Conservation (phyloP, 1,140 invertebrate species). For the Bathynomus jamesi region DNA sequence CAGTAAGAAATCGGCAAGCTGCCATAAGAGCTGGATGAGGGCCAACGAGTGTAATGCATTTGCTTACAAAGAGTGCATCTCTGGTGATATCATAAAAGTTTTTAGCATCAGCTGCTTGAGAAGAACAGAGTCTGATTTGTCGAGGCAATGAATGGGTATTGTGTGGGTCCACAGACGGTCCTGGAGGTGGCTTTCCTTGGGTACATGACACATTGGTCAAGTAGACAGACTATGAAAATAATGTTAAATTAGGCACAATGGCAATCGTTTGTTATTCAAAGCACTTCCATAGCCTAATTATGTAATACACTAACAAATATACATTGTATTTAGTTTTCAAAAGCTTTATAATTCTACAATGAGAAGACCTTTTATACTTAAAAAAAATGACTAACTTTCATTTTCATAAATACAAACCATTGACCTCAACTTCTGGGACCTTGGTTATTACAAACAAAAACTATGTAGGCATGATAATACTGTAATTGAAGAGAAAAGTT, state of each 20-base stretch:
- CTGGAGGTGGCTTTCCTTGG: conserved; percentile 38
- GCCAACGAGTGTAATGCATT: conserved; percentile 86
- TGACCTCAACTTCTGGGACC: too few relatives aligned
- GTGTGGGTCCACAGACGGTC: conserved; percentile 47
- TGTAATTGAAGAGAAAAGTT: too few relatives aligned
- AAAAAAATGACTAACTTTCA: neutral
- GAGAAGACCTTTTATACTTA: neutral
- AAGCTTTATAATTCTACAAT: neutral
- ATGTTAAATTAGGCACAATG: conserved; percentile 18
- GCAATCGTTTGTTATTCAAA: neutral
- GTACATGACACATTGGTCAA: conserved; percentile 77
- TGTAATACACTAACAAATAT: neutral
- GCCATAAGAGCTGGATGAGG: conserved; percentile 82
- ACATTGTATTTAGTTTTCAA: neutral
- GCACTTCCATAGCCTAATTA: neutral
- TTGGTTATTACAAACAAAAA: too few relatives aligned
- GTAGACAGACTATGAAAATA: conserved; percentile 66
- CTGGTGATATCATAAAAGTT: conserved; percentile 87
- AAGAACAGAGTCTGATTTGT: conserved; percentile 76
- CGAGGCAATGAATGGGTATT: conserved; percentile 69
- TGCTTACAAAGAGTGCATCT: conserved; percentile 70
- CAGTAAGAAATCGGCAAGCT: conserved; percentile 72
- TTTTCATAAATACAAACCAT: neutral
- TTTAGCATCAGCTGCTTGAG: conserved; percentile 60
- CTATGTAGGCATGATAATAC: too few relatives aligned